phyloP scores from a whole-genome alignment of 2,113 vertebrate genomes.

The Muntiacus muntjak region DNA sequence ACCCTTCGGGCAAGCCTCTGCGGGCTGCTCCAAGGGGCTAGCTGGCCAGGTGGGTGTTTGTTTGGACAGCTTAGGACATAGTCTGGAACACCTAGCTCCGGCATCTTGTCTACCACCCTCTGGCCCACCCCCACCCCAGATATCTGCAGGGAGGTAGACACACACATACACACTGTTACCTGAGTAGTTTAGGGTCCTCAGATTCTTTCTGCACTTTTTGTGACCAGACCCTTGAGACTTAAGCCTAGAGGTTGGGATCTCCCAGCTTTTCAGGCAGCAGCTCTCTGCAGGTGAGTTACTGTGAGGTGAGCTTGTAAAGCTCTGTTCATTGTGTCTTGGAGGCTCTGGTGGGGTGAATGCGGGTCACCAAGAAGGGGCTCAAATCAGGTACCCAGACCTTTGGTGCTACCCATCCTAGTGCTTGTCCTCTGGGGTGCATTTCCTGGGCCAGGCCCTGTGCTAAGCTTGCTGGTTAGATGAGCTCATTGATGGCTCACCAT shows the following conservation, averaged over 20 bases:
- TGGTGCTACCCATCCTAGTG: neutral
- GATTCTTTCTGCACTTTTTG: neutral
- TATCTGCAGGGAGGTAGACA: neutral
- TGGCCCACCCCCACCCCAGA: neutral
- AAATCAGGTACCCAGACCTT: neutral
- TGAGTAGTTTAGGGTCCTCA: neutral
- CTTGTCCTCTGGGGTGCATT: neutral
- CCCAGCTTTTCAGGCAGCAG: neutral
- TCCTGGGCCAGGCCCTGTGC: neutral
- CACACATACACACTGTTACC: neutral
- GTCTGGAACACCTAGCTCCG: conserved; percentile 2
- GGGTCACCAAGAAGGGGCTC: neutral
- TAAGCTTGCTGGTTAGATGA: neutral
- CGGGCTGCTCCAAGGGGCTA: neutral
- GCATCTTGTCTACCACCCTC: conserved; percentile 3
- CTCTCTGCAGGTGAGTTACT: neutral
- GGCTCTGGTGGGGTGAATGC: neutral
- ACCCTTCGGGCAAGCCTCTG: neutral
- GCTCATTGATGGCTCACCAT: conserved; percentile 1
- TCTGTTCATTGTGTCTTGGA: neutral
- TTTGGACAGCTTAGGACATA: conserved; percentile 3
- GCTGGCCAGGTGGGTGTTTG: neutral
- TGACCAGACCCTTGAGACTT: neutral
- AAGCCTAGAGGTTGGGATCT: neutral
- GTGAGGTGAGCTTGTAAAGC: neutral